Base-by-base conservation (phyloP, 1,140 invertebrate species). In the Plodia interpunctella region DNA sequence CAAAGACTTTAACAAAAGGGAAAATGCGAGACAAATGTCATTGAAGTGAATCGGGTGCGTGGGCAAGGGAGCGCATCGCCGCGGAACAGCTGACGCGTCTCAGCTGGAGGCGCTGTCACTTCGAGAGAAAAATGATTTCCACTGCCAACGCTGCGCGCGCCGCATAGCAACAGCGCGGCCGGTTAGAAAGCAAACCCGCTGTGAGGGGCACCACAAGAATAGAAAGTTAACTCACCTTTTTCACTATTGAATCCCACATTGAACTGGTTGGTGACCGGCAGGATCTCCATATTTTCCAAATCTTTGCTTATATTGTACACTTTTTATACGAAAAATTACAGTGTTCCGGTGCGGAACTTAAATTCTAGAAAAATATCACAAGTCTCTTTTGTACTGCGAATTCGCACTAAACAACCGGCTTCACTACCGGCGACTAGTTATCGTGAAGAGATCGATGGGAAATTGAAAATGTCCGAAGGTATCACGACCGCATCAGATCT, bases 81-180 rank as follows among this genome's bases (percentile, higher is more conserved):
- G 60, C 63, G 64, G 55, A 96, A 91, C 49, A 97, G 94, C 87
- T 96, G 95, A 62, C 94, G 94, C 78, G 94, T 95, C n/a, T n/a
- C 71, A 93, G 91, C 72, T 96, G 89, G 30, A 17, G 35, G 35
- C 51, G 19, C 51, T 20, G 51, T 53, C 51, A 53, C 51, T 21
- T n/a, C 18, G 15, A 8, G 13, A 53, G 13, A 25, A 20, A 51
- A 53, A 25, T 53, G 19, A 25, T 54, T 25, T 15, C 19, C 53
- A 32, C 91, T 94, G 54, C 49, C 56, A 50, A 49, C 69, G 55
- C 15, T 82, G 83, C 82, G 84, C 81, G 80, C 82, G 81, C 80
- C 83, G 81, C 86, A 62, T 87, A 75, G 86, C 86, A 87, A 88
- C 86, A 83, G 74, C 75, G 67, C 72, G 68, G 72, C 72, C 76